Evolutionary conservation across 2,113 vertebrate genomes (phyloP), one percentile per base, ranked within the genome.

Genomic region (Microcebus griseorufus): DNA sequence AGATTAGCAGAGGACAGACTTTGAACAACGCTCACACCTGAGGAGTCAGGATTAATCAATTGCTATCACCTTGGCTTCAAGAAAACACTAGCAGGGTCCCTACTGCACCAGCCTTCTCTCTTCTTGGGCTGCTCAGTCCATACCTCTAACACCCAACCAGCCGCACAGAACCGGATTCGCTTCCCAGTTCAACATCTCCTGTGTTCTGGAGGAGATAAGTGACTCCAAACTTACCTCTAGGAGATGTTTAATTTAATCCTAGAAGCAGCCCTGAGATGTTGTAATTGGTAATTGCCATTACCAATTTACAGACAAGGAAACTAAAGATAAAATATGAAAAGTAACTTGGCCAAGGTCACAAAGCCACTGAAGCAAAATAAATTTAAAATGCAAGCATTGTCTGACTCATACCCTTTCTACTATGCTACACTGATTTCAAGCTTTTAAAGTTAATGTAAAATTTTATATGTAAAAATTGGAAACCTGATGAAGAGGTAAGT

Each of bases 401-500:
- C 20, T 90, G 65, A 39, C 3, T 81, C 32, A 48, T 32, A 37
- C 18, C 22, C 25, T 94, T 96, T 87, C 34, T 69, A 55, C 48
- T 37, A 34, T 3, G 23, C 69, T 51, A 13, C 37, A 42, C 6
- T 37, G 39, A 89, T 75, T 81, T 83, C 32, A 83, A 70, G 37
- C 39, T 89, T 87, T 95, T 88, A 83, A 95, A 96, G 69, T 94
- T 72, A 93, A 93, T 4, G 12, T 45, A 93, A 87, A 94, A 75
- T 55, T 90, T 78, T 94, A 48, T 67, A 48, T 2, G 48, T 67
- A 79, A 86, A 96, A 94, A 37, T 48, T 51, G 64, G 79, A 94
- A 95, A 80, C 78, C 27, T 53, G 81, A 75, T 82, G 64, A 75
- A 94, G 27, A 34, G 51, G 51, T 51, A 80, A 18, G 12, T 65